Evolutionary conservation across 2,888 invertebrate genomes (phyloP).

Genomic region (Cheilosia vulpina): DNA sequence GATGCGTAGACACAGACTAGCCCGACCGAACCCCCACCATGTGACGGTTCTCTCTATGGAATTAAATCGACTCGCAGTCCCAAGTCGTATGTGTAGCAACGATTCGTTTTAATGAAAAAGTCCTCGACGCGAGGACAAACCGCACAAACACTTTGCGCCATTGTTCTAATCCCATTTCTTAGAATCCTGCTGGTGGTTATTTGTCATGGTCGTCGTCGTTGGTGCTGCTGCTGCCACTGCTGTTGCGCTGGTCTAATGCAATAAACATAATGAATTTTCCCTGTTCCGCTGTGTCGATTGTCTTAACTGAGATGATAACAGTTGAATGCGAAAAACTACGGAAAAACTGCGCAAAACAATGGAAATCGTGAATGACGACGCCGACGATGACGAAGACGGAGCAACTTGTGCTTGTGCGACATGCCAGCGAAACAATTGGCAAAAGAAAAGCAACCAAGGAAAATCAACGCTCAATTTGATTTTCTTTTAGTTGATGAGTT

Average conservation of each 20-base stretch:
- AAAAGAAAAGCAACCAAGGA: slow-evolving; percentile 21
- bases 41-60: slow-evolving; percentile 24
- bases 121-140: slow-evolving; percentile 18
- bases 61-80: slow-evolving; percentile 55
- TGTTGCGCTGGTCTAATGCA: slow-evolving; percentile 69
- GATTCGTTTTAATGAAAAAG: slow-evolving; percentile 60
- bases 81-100: slow-evolving; percentile 21
- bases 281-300: slow-evolving; percentile 73
- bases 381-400: slow-evolving; percentile 18
- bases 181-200: slow-evolving; percentile 31
- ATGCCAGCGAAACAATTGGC: slow-evolving; percentile 31
- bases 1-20: slow-evolving; percentile 68
- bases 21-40: neutral
- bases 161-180: slow-evolving; percentile 70
- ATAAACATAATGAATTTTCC: slow-evolving; percentile 72
- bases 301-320: slow-evolving; percentile 69
- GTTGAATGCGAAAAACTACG: slow-evolving; percentile 61
- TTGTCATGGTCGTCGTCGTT: neutral
- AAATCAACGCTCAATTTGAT: slow-evolving; percentile 75
- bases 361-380: slow-evolving; percentile 36
- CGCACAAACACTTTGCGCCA: slow-evolving; percentile 62
- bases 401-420: neutral
- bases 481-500: slow-evolving; percentile 69
- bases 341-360: slow-evolving; percentile 60
- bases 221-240: slow-evolving; percentile 37